Conservation (phyloP, 92 coral and sea anemone genomes). For the Zoanthus solanderi region DNA sequence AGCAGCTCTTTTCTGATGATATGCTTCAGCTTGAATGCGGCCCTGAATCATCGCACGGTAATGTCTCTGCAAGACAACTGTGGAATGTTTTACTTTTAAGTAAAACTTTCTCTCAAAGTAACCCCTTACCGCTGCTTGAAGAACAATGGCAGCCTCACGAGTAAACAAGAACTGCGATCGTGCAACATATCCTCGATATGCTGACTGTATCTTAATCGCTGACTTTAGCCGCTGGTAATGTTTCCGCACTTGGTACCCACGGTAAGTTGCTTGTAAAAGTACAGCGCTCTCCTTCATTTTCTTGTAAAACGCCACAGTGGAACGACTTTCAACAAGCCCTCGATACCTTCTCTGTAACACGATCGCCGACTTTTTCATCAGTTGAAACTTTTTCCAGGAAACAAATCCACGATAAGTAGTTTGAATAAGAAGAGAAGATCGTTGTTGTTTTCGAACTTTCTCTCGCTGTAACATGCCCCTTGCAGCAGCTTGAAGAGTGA, state of each 20-base stretch:
- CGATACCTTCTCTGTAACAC: constrained; percentile 72
- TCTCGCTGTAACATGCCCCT: constrained; percentile 55
- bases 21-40: neutral
- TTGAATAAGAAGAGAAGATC: constrained; percentile 68
- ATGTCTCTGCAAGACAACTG: constrained; percentile 49
- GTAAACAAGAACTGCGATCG: constrained; percentile 56
- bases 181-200: constrained; percentile 68
- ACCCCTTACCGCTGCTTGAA: constrained; percentile 71
- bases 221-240: constrained; percentile 50
- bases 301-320: constrained; percentile 54
- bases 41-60: constrained; percentile 51
- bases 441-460: constrained; percentile 24
- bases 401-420: constrained; percentile 56
- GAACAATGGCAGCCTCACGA: constrained; percentile 50
- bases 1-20: constrained; percentile 58
- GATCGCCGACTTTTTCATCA: constrained; percentile 41
- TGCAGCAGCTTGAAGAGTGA: constrained; percentile 66
- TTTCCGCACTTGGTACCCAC: constrained; percentile 59
- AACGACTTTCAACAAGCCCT: constrained; percentile 63
- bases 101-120: constrained; percentile 54
- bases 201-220: constrained; percentile 71
- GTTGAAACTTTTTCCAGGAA: constrained; percentile 41
- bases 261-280: constrained; percentile 57
- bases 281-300: constrained; percentile 45
- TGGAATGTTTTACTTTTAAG: constrained; percentile 56